These are phyloP conservation scores for Melanotaenia parkinsoni DNA, from an alignment of 2,797 vertebrate genomes.

Conservation along the genomic window DNA sequence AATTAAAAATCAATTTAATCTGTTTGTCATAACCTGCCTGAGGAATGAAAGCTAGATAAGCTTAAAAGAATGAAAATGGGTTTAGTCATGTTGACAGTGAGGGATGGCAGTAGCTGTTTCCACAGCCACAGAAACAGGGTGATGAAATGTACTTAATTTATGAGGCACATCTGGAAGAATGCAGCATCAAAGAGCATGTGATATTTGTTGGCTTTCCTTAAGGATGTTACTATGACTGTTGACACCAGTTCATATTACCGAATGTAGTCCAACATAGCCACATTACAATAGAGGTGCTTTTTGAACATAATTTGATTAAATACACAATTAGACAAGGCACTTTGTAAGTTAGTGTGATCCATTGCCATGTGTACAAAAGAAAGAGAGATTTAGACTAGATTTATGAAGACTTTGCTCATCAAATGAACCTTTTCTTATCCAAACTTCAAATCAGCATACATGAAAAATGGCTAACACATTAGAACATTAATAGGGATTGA, in stretches of 20 bases:
- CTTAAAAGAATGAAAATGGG: not conserved
- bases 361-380: not conserved
- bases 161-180: conserved; percentile 19
- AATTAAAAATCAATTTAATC: not conserved
- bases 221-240: not conserved
- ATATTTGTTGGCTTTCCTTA: conserved; percentile 7
- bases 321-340: conserved; percentile 17
- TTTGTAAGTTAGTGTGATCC: conserved; percentile 33
- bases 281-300: conserved; percentile 3
- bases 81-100: not conserved
- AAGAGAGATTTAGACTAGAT: not conserved
- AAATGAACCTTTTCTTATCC: not conserved
- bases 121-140: conserved; percentile 2
- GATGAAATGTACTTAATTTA: conserved; percentile 5
- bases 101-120: not conserved
- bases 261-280: not conserved
- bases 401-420: not conserved
- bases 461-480: too few relatives aligned
- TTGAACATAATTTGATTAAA: conserved; percentile 55
- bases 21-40: not conserved
- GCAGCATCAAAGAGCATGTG: conserved; percentile 9
- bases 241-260: not conserved
- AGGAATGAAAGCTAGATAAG: not conserved
- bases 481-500: too few relatives aligned
- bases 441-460: too few relatives aligned